These are phyloP conservation scores for Catostylus mosaicus DNA, from an alignment of 30 jellyfish, hydroid and myxozoan species.

Conservation along the genomic window DNA sequence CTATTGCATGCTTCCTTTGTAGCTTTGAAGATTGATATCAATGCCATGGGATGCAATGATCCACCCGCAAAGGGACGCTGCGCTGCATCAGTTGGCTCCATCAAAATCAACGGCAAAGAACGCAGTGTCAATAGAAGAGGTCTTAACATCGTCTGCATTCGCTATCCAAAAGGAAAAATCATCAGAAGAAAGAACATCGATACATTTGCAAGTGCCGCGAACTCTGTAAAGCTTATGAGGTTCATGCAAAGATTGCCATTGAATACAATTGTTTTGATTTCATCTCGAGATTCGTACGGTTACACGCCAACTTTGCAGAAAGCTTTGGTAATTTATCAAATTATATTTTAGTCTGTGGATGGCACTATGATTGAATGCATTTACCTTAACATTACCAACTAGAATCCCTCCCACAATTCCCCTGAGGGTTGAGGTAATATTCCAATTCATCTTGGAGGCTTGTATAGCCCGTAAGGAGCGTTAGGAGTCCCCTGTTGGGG, in stretches of 20 bases:
- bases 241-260: slow-evolving; percentile 10
- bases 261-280: slow-evolving; percentile 24
- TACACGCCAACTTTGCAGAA: background rate
- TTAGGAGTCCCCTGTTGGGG: no score
- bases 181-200: slow-evolving; percentile 16
- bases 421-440: no score
- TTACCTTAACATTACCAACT: no score
- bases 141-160: slow-evolving; percentile 33
- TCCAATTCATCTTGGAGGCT: no score
- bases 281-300: slow-evolving; percentile 33
- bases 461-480: no score
- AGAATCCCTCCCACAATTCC: no score
- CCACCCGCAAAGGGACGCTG: slow-evolving; percentile 57
- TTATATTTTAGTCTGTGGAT: no score
- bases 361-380: no score
- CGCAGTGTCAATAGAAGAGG: slow-evolving; percentile 40
- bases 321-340: slow-evolving; percentile 61
- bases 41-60: slow-evolving; percentile 66
- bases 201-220: slow-evolving; percentile 1
- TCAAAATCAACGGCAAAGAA: slow-evolving; percentile 55
- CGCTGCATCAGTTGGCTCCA: slow-evolving; percentile 46
- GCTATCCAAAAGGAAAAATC: slow-evolving; percentile 43
- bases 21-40: slow-evolving; percentile 46
- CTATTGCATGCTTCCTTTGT: no score
- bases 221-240: slow-evolving; percentile 5